Evolutionary conservation across 2,888 invertebrate genomes (phyloP).

Genomic region (Tetranychus truncatus): DNA sequence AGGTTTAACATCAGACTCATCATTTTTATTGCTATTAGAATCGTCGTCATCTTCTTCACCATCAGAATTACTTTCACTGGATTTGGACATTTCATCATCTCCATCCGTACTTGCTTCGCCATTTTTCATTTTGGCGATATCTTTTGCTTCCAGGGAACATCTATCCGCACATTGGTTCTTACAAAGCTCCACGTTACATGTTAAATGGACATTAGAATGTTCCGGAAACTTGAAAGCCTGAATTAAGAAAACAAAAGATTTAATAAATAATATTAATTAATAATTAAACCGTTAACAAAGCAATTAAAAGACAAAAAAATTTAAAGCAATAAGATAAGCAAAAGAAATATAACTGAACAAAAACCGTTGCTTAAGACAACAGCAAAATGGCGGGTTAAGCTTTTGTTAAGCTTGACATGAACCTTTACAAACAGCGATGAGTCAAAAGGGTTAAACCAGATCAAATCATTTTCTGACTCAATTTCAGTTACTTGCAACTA

Average conservation of each 20-base stretch:
- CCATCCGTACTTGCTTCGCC: not conserved
- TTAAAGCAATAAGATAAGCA: not conserved
- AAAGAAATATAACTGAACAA: too few relatives aligned
- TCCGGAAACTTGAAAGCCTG: constrained; percentile 57
- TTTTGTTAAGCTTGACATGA: too few relatives aligned
- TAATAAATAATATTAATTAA: not conserved
- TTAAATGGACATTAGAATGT: constrained; percentile 49
- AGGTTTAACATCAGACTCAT: not conserved
- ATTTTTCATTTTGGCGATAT: not conserved
- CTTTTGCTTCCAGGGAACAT: constrained; percentile 17
- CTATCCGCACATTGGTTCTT: constrained; percentile 27
- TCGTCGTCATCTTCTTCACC: not conserved
- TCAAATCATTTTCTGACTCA: too few relatives aligned
- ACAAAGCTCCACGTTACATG: constrained; percentile 52
- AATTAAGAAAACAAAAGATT: constrained; percentile 29
- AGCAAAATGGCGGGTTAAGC: too few relatives aligned
- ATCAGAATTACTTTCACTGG: not conserved
- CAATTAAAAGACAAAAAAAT: not conserved
- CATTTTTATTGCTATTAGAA: not conserved
- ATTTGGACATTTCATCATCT: not conserved
- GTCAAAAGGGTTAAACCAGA: too few relatives aligned
- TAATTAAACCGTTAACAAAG: not conserved
- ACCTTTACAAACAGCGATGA: too few relatives aligned
- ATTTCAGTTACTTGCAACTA: too few relatives aligned
- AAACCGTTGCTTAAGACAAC: too few relatives aligned